A percentile compares a stretch with the other conserved stretches of the same genome.
Evolutionary conservation across 2,113 vertebrate genomes (phyloP).

Genomic region (Piaya cayana): DNA sequence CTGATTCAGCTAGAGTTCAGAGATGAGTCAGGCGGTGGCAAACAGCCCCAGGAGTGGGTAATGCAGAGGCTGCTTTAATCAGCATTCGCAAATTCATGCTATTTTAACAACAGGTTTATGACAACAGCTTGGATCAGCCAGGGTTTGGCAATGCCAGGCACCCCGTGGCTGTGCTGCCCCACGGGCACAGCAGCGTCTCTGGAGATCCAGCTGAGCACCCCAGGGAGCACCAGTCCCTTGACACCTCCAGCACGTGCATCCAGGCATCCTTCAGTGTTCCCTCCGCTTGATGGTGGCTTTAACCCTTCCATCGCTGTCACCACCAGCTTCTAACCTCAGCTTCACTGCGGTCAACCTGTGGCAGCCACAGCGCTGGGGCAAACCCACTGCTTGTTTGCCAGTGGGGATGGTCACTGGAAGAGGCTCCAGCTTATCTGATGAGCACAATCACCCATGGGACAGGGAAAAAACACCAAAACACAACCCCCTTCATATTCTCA

Average conservation of each 20-base stretch:
- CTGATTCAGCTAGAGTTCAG: not conserved
- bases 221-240: not conserved
- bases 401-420: fast-evolving
- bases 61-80: not conserved
- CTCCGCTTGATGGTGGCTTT: not conserved
- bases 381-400: fast-evolving
- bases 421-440: not conserved
- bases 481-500: not conserved
- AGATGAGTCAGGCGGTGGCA: not conserved
- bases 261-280: no score
- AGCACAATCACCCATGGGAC: fast-evolving
- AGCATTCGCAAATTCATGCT: not conserved
- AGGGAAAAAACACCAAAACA: not conserved
- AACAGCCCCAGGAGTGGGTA: not conserved
- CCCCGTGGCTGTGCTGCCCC: not conserved
- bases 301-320: not conserved
- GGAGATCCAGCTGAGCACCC: not conserved
- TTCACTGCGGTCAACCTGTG: fast-evolving
- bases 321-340: not conserved
- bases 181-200: fast-evolving
- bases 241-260: not conserved
- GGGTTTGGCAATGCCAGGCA: fast-evolving
- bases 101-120: not conserved
- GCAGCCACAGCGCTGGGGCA: fast-evolving
- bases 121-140: fast-evolving